Conservation (phyloP, 2,113 vertebrate genomes). For the Parus major region DNA sequence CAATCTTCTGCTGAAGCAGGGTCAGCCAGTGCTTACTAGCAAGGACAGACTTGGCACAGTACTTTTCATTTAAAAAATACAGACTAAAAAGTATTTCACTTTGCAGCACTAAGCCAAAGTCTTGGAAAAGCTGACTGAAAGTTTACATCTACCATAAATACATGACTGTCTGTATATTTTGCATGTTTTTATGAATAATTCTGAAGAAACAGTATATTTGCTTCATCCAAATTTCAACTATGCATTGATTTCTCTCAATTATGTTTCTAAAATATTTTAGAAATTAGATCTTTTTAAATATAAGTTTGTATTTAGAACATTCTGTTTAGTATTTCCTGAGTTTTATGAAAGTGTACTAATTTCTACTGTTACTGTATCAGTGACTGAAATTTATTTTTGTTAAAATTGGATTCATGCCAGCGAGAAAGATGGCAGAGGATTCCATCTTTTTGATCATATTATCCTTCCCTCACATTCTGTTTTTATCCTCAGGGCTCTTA, state of each 20-base stretch:
- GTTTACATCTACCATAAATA: not conserved
- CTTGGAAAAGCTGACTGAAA: not conserved
- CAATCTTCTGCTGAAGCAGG: not conserved
- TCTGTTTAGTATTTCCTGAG: not conserved
- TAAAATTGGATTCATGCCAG: not conserved
- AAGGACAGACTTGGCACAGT: not conserved
- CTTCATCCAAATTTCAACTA: not conserved
- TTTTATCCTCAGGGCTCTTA: slow-evolving; percentile 3
- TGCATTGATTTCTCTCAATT: not conserved
- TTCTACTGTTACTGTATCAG: not conserved
- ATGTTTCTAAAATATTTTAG: not conserved
- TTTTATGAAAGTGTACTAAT: not conserved
- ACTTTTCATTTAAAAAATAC: not conserved
- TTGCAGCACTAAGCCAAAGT: not conserved
- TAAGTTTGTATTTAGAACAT: not conserved
- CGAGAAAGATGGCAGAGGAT: not conserved
- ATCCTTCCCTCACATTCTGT: not conserved
- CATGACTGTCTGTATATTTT: not conserved
- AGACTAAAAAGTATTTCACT: not conserved
- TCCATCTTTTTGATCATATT: not conserved
- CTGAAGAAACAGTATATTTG: not conserved
- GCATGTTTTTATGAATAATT: not conserved
- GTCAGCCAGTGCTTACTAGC: not conserved
- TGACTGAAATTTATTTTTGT: not conserved
- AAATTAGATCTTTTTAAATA: not conserved